These are phyloP conservation scores for Podiceps cristatus DNA, from an alignment of 2,113 vertebrate species.

Conservation along the genomic window DNA sequence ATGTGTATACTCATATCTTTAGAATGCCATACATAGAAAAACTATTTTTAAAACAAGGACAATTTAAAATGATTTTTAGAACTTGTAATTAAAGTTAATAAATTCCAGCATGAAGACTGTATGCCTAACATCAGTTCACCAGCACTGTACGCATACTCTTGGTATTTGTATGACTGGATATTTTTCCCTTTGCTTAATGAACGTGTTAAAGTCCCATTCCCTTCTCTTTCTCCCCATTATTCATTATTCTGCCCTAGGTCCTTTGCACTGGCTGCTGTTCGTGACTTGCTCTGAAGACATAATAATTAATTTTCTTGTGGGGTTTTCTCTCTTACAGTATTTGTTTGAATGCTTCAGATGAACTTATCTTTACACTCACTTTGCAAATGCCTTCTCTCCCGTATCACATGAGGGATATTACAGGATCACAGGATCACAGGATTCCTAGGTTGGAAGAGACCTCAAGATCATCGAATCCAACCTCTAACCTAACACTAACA, in stretches of 20 bases:
- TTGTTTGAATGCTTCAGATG: not conserved
- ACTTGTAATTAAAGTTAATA: not conserved
- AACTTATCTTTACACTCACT: not conserved
- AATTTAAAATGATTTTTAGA: not conserved
- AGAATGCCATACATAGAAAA: not conserved
- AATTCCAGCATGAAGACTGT: not conserved
- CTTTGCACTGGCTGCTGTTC: not conserved
- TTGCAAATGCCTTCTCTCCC: not conserved
- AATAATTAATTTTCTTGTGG: not conserved
- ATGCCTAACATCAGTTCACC: not conserved
- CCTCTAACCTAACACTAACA: too few relatives aligned
- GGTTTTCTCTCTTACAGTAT: not conserved
- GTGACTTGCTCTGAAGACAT: not conserved
- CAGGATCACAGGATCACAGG: too few relatives aligned
- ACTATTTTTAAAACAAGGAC: not conserved
- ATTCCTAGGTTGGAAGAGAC: too few relatives aligned
- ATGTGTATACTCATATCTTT: not conserved
- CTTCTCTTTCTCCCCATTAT: not conserved
- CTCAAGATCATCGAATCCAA: too few relatives aligned
- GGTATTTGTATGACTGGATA: not conserved
- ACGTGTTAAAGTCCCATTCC: not conserved
- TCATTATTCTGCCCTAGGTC: not conserved
- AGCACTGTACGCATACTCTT: not conserved
- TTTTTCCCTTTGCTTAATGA: not conserved
- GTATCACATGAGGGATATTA: not conserved